These are phyloP conservation scores for Ochotona princeps DNA, from an alignment of 2,113 vertebrate species.

Conservation along the genomic window DNA sequence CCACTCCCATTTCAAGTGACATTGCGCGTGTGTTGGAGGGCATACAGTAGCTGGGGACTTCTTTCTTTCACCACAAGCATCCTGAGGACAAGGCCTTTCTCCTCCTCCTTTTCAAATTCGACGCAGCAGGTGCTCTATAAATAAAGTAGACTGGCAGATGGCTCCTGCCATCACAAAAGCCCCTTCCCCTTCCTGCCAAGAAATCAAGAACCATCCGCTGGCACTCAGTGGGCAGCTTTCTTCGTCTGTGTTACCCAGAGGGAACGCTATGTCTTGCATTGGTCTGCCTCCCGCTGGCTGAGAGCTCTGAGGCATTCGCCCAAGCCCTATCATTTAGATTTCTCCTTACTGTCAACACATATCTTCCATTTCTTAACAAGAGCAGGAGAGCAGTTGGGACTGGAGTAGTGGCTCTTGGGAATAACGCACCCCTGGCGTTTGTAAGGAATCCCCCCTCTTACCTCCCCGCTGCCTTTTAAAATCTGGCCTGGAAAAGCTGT, in stretches of 20 bases:
- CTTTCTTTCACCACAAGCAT: constrained; percentile 68
- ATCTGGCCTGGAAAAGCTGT: not conserved
- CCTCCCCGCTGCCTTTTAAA: too few relatives aligned
- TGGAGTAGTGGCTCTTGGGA: not conserved
- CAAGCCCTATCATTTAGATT: constrained; percentile 50
- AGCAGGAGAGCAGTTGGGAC: not conserved
- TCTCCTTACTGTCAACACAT: not conserved
- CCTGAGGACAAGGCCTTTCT: constrained; percentile 68
- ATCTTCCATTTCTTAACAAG: constrained; percentile 57
- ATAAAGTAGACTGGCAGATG: constrained; percentile 69
- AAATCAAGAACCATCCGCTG: constrained; percentile 48
- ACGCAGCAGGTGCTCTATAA: constrained; percentile 75
- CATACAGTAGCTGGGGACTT: constrained; percentile 24
- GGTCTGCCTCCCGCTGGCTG: not conserved
- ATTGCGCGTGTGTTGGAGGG: not conserved
- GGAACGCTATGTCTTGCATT: constrained; percentile 67
- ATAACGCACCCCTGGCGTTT: not conserved
- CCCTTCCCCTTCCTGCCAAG: constrained; percentile 69
- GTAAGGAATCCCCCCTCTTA: constrained; percentile 56
- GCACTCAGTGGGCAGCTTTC: constrained; percentile 49
- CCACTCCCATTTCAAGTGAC: not conserved
- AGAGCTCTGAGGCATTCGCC: not conserved
- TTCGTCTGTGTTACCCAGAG: constrained; percentile 37
- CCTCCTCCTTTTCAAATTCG: constrained; percentile 58
- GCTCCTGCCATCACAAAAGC: constrained; percentile 39